phyloP scores from a whole-genome alignment of 2,888 invertebrate genomes.

The Aphodius granarius region DNA sequence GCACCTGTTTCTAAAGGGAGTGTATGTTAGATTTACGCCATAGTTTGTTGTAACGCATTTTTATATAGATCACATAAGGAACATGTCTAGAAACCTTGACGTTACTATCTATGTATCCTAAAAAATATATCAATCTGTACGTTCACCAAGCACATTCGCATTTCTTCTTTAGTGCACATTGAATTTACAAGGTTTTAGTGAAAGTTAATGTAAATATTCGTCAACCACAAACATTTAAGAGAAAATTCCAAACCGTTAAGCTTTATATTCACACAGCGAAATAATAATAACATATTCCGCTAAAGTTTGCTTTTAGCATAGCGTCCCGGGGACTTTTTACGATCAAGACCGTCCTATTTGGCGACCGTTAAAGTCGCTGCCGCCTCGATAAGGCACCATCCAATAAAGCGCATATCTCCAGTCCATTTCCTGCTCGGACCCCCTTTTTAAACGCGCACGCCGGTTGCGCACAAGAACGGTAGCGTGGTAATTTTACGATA shows the following conservation, averaged over 20 bases:
- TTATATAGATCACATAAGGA: no score
- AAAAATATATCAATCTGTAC: no score
- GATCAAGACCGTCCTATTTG: neutral
- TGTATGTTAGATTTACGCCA: no score
- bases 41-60: no score
- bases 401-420: neutral
- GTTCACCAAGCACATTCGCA: no score
- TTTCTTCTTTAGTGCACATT: no score
- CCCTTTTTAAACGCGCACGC: neutral
- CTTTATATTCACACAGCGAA: neutral
- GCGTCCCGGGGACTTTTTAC: neutral
- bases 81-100: no score
- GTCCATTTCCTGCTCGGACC: neutral
- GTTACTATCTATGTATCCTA: no score
- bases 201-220: no score
- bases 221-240: neutral
- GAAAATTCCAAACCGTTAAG: neutral
- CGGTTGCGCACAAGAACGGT: conserved; percentile 18
- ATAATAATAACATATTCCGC: neutral
- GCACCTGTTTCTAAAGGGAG: no score
- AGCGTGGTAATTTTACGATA: conserved; percentile 21
- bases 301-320: neutral
- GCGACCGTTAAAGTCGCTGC: neutral
- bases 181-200: no score
- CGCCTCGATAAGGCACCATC: neutral